Conservation (phyloP, 2,888 invertebrate genomes). For the Eulithis testata region DNA sequence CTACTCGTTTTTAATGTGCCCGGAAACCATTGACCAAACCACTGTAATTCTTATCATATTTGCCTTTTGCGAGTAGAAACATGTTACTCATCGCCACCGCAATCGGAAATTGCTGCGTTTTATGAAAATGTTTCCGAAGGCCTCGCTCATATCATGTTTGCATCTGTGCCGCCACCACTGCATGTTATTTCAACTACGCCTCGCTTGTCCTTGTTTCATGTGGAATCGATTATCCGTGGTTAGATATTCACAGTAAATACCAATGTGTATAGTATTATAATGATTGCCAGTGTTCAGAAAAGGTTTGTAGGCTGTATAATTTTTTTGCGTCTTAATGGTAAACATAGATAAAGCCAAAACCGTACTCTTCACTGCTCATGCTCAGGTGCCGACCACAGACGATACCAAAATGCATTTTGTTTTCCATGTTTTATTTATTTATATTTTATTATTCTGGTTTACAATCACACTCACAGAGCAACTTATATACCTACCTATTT, state of each 20-base stretch:
- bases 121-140: slow-evolving; percentile 69
- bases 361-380: too few relatives aligned
- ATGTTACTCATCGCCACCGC: slow-evolving; percentile 42
- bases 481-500: too few relatives aligned
- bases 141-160: slow-evolving; percentile 55
- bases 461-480: too few relatives aligned
- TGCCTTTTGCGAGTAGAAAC: slow-evolving; percentile 36
- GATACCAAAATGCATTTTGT: too few relatives aligned
- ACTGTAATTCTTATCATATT: slow-evolving; percentile 6
- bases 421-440: too few relatives aligned
- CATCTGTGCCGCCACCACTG: slow-evolving; percentile 55
- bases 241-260: neutral
- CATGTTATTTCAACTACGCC: slow-evolving; percentile 20
- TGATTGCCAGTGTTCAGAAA: neutral
- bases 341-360: too few relatives aligned
- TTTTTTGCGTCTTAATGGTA: too few relatives aligned
- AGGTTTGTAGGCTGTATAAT: too few relatives aligned
- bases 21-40: neutral
- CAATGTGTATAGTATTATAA: too few relatives aligned
- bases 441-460: too few relatives aligned
- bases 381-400: too few relatives aligned
- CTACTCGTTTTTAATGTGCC: neutral
- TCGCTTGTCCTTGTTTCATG: slow-evolving; percentile 18
- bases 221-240: slow-evolving; percentile 2
- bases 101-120: slow-evolving; percentile 71